These are phyloP conservation scores for Cercopithecus diana DNA, from an alignment of 2,797 vertebrate species.

Conservation along the genomic window DNA sequence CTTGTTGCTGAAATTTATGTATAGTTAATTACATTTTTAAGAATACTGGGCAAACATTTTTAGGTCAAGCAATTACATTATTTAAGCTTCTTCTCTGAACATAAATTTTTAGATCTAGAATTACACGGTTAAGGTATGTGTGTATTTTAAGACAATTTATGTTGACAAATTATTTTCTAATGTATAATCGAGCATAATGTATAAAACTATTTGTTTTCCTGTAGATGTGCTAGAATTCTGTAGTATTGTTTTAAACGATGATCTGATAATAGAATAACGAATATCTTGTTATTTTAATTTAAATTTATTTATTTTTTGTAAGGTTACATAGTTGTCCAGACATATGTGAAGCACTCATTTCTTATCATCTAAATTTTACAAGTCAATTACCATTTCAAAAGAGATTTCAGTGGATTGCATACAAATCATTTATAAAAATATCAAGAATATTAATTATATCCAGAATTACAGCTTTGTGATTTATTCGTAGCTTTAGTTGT, in stretches of 20 bases:
- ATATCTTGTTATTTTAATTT: not conserved
- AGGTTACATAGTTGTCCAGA: not conserved
- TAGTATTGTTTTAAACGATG: not conserved
- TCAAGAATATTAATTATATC: not conserved
- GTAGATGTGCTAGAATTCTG: not conserved
- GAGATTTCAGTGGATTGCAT: not conserved
- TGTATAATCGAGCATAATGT: not conserved
- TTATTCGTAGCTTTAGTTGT: not conserved
- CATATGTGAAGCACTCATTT: not conserved
- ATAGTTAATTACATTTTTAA: not conserved
- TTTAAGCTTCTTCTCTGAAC: not conserved
- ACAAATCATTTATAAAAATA: not conserved
- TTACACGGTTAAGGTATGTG: not conserved
- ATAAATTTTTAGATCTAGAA: constrained; percentile 6
- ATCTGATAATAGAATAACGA: not conserved
- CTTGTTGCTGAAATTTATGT: not conserved
- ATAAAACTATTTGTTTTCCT: not conserved
- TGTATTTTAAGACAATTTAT: not conserved
- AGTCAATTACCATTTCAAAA: not conserved
- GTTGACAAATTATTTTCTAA: not conserved
- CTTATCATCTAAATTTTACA: not conserved
- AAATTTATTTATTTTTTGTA: not conserved
- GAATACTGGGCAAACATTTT: not conserved
- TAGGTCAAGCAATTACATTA: not conserved
- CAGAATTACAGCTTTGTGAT: not conserved